phyloP scores from a whole-genome alignment of 2,113 vertebrate genomes.

The Phyllostomus discolor region DNA sequence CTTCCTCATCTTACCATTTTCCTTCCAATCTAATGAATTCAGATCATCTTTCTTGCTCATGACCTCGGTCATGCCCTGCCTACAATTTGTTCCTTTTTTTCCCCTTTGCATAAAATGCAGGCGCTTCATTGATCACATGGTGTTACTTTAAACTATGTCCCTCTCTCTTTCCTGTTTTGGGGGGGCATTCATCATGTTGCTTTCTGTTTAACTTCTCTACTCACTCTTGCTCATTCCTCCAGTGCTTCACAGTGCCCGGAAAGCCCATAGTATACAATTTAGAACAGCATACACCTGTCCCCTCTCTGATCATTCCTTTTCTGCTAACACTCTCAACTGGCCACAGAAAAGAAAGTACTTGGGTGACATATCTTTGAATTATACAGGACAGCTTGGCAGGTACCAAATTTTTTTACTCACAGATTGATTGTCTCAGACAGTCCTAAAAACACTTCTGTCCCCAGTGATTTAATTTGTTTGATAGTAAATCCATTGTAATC shows the following conservation, averaged over 20 bases:
- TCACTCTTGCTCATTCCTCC: neutral
- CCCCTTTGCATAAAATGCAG: neutral
- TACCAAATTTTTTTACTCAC: conserved; percentile 63
- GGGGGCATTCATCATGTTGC: neutral
- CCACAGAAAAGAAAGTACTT: conserved; percentile 40
- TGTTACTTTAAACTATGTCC: neutral
- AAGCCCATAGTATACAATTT: neutral
- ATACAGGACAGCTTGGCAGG: conserved; percentile 67
- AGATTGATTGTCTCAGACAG: conserved; percentile 66
- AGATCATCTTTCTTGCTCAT: neutral
- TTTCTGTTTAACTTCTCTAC: neutral
- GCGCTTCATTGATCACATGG: neutral
- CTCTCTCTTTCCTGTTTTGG: neutral
- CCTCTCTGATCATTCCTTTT: neutral
- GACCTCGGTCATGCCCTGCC: neutral
- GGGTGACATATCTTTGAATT: conserved; percentile 69
- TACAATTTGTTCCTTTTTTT: neutral
- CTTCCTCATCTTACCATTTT: neutral
- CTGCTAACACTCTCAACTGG: neutral
- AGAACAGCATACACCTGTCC: neutral
- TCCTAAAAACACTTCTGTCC: conserved; percentile 68
- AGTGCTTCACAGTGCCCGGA: neutral
- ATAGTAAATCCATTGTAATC: conserved; percentile 77
- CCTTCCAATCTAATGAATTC: neutral
- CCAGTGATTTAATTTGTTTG: conserved; percentile 63